Evolutionary conservation across 2,888 invertebrate genomes (phyloP).

Genomic region (Tupiocoris notatus): DNA sequence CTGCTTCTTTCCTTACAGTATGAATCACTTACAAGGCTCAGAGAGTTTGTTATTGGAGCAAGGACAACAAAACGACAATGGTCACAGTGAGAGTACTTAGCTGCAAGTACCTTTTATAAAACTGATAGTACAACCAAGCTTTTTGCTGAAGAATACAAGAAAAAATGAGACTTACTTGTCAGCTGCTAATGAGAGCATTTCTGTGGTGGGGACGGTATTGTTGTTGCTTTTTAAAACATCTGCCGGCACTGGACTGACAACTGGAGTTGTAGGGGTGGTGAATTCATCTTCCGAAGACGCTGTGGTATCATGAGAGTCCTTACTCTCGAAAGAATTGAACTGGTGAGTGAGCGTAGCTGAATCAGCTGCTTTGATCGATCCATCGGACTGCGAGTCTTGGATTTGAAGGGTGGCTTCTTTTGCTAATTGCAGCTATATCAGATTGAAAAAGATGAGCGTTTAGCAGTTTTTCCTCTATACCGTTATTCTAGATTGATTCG

Average conservation of each 20-base stretch:
- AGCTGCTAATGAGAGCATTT: not conserved
- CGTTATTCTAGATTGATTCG: too few relatives aligned
- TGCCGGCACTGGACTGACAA: not conserved
- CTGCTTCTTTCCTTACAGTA: too few relatives aligned
- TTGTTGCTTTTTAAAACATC: slow-evolving; percentile 20
- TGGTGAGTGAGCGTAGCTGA: slow-evolving; percentile 29
- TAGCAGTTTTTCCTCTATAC: too few relatives aligned
- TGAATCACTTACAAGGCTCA: too few relatives aligned
- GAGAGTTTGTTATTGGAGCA: too few relatives aligned
- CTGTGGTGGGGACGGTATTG: not conserved
- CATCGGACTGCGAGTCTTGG: not conserved
- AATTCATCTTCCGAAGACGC: slow-evolving; percentile 16
- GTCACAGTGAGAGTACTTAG: too few relatives aligned
- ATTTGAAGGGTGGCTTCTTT: slow-evolving; percentile 4
- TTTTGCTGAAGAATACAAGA: too few relatives aligned
- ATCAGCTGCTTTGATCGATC: not conserved
- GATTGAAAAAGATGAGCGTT: not conserved
- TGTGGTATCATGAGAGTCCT: not conserved
- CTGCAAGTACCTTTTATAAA: too few relatives aligned
- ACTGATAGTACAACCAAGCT: not conserved
- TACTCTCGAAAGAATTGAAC: slow-evolving; percentile 12
- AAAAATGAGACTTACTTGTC: not conserved
- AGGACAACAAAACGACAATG: too few relatives aligned
- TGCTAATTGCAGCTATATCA: not conserved
- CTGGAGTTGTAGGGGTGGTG: not conserved